A percentile compares a stretch with the other conserved stretches of the same genome.
Evolutionary conservation across 2,888 invertebrate genomes (phyloP).

Genomic region (Troides oblongomaculatus): DNA sequence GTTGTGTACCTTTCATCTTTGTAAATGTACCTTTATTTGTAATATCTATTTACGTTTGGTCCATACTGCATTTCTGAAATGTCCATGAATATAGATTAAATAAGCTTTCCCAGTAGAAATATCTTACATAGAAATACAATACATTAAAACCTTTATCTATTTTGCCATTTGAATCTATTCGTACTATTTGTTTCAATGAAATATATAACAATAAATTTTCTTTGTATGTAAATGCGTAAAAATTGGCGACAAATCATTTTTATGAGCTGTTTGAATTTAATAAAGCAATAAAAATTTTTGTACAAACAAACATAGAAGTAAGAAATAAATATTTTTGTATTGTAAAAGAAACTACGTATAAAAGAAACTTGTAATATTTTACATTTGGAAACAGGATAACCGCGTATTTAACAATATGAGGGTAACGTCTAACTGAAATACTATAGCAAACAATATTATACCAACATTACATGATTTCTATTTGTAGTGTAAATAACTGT

Average conservation of each 20-base stretch:
- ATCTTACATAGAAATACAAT: background rate
- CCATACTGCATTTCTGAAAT: background rate
- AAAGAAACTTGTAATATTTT: background rate
- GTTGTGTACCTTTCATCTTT: constrained; percentile 8
- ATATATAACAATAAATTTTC: background rate
- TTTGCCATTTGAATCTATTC: background rate
- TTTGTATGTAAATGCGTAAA: constrained; percentile 1
- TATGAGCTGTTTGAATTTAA: constrained; percentile 16
- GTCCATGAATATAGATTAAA: background rate
- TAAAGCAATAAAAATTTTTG: constrained; percentile 20
- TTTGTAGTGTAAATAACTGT: background rate
- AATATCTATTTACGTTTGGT: background rate
- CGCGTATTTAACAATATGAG: background rate
- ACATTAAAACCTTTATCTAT: background rate
- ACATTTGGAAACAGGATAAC: background rate
- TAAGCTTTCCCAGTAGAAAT: background rate
- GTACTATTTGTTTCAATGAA: background rate
- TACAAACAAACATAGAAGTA: constrained; percentile 14
- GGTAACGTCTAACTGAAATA: background rate
- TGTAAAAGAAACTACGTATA: background rate
- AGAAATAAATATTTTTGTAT: constrained; percentile 2
- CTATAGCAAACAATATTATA: background rate
- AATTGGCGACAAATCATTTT: constrained; percentile 16
- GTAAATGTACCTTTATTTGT: constrained; percentile 13
- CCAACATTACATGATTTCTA: too few relatives aligned